These are phyloP conservation scores for Pogonus chalceus DNA, from an alignment of 1,140 invertebrate genomes.

Conservation along the genomic window DNA sequence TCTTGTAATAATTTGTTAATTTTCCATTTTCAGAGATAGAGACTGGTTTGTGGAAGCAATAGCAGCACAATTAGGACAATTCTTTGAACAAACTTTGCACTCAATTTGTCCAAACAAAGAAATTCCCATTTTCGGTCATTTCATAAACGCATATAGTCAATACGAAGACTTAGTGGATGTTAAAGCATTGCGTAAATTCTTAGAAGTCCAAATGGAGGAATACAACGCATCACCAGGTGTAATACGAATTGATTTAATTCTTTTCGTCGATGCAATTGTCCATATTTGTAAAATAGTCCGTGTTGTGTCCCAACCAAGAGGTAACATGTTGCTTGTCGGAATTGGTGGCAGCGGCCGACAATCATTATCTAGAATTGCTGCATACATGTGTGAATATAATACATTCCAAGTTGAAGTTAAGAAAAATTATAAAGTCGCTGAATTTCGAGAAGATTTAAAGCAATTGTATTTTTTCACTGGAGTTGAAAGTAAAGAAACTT, in stretches of 20 bases:
- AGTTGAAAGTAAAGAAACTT: constrained; percentile 60
- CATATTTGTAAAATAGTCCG: constrained; percentile 70
- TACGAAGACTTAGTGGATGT: constrained; percentile 69
- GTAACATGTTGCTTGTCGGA: constrained; percentile 73
- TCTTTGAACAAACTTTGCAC: constrained; percentile 69
- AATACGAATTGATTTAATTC: constrained; percentile 65
- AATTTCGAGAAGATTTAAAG: constrained; percentile 79
- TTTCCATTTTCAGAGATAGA: constrained; percentile 46
- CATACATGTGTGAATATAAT: constrained; percentile 66
- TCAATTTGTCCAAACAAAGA: constrained; percentile 66
- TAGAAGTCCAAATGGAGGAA: constrained; percentile 60
- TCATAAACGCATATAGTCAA: constrained; percentile 59
- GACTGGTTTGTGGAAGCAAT: constrained; percentile 63
- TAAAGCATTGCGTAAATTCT: constrained; percentile 47
- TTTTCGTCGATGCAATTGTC: constrained; percentile 76
- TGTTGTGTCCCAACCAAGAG: constrained; percentile 71
- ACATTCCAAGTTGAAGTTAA: constrained; percentile 71
- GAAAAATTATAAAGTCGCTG: constrained; percentile 59
- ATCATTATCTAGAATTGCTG: constrained; percentile 61
- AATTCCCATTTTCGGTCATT: constrained; percentile 66
- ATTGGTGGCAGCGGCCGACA: constrained; percentile 80
- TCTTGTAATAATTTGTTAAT: constrained; percentile 2
- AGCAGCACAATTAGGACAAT: constrained; percentile 56
- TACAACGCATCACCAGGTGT: constrained; percentile 68
- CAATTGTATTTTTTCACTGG: constrained; percentile 59